Conservation (phyloP, 2,113 vertebrate genomes). For the Donacobius atricapilla region DNA sequence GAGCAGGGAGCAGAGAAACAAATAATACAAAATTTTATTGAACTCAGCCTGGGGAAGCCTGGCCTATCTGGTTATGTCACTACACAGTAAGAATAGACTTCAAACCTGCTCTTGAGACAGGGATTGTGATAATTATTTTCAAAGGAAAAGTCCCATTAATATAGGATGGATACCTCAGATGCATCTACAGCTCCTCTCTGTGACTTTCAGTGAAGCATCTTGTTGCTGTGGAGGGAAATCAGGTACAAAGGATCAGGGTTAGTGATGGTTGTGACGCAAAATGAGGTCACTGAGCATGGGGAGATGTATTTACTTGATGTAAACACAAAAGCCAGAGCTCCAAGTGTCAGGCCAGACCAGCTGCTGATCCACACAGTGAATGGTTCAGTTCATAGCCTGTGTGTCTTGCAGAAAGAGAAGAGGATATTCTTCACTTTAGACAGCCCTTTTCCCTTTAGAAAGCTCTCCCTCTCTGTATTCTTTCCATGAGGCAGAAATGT, state of each 20-base stretch:
- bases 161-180: background rate
- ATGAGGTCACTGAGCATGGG: background rate
- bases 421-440: background rate
- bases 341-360: background rate
- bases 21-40: background rate
- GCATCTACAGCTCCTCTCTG: background rate
- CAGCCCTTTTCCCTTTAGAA: background rate
- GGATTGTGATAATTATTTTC: background rate
- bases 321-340: background rate
- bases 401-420: background rate
- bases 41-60: background rate
- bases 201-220: background rate
- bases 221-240: background rate
- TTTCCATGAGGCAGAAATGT: background rate
- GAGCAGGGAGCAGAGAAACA: background rate
- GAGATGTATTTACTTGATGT: background rate
- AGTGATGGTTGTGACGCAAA: background rate
- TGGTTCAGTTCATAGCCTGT: rapidly evolving
- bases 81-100: background rate
- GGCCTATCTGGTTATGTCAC: background rate
- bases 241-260: background rate
- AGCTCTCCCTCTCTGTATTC: background rate
- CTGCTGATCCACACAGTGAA: background rate
- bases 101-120: background rate
- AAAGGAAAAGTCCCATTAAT: background rate